Base-by-base conservation (phyloP, 1,140 invertebrate genomes). In the Meteorus sp. region DNA sequence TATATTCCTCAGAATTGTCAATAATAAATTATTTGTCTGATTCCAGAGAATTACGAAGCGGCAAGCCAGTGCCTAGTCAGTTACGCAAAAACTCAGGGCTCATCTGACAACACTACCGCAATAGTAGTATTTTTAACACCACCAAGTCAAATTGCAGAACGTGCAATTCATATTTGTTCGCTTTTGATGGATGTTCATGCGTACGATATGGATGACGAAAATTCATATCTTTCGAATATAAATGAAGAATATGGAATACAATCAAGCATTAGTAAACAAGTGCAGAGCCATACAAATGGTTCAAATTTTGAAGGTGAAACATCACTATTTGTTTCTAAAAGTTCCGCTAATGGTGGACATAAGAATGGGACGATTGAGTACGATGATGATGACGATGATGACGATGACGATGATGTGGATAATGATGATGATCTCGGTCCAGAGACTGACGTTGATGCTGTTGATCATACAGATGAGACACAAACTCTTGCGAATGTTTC, bases 61-160 rank as follows among this genome's bases (percentile, higher is more conserved):
- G 82, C 86, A 63, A 87, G 88, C 61, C 82, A 86, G 66, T 80
- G 84, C 62, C 79, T 95, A 72, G 87, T 91, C 51, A 81, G 85
- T 60, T 78, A 84, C 67, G 88, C 92, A n/a, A 90, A 89, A 75
- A 77, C 84, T 61, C 82, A 85, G 66, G 88, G 88, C 29, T 94
- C 92, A 13, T 80, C 78, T 48, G 93, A 96, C 79, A 96, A 96
- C 76, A 94, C 95, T 73, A 90, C 90, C 39, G 89, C 93, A 63
- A 87, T 95, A 65, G 90, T 94, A 58, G 88, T 94, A 50, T 92
- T 94, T 80, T 84, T 95, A 71, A 86, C 86, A 71, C 84, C 91
- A 69, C 86, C 86, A 60, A 80, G 81, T 56, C 81, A 85, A 74
- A 86, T 88, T 66, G 85, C 81, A 62, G 79, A 83, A 59, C 79